Evolutionary conservation across 2,797 vertebrate genomes (phyloP).

Genomic region (Myiothlypis coronata): DNA sequence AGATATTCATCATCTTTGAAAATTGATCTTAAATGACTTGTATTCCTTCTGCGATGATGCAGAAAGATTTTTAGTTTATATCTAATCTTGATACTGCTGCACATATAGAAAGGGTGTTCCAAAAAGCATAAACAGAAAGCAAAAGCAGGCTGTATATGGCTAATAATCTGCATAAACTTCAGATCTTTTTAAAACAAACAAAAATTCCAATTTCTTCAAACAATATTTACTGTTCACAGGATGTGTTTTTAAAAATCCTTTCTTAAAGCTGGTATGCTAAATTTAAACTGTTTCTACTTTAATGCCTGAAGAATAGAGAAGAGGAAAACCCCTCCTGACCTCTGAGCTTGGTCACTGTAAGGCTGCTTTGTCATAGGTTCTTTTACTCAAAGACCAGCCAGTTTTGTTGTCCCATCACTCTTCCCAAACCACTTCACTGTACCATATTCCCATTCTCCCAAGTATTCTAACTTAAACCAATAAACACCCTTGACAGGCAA

Average conservation of each 20-base stretch:
- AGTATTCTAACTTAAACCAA: not conserved
- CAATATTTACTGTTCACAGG: not conserved
- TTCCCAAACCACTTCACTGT: not conserved
- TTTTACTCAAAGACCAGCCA: not conserved
- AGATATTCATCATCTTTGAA: not conserved
- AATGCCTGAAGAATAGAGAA: not conserved
- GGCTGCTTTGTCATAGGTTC: not conserved
- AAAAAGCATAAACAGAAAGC: not conserved
- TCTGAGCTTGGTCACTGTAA: not conserved
- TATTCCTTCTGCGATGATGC: not conserved
- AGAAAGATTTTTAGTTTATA: not conserved
- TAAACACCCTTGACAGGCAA: constrained; percentile 30
- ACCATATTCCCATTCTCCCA: not conserved
- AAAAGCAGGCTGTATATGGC: not conserved
- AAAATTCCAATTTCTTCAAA: not conserved
- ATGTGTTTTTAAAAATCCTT: rapidly evolving
- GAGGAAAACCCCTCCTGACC: not conserved
- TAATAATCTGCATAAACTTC: not conserved
- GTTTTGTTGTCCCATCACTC: not conserved
- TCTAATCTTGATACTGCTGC: not conserved
- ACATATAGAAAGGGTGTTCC: not conserved
- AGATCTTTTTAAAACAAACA: not conserved
- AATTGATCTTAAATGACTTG: not conserved
- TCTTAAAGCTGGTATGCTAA: not conserved
- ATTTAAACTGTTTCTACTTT: not conserved